Conservation (phyloP, 2,113 vertebrate genomes). For the Oceanites oceanicus region DNA sequence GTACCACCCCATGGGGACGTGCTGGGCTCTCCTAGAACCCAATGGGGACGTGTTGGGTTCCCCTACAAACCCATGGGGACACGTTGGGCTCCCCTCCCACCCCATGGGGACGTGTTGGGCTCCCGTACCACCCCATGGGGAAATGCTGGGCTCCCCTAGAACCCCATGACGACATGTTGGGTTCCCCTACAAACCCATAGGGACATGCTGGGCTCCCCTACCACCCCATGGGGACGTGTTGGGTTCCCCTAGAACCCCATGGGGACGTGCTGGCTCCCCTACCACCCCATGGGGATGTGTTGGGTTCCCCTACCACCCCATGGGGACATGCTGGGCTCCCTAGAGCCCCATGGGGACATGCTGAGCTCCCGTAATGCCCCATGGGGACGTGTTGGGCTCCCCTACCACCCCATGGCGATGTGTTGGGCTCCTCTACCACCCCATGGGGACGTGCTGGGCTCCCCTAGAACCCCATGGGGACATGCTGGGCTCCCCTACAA, state of each 20-base stretch:
- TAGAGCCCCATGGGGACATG: accelerated
- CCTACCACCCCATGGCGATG: background rate
- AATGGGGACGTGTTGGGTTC: background rate
- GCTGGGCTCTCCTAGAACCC: background rate
- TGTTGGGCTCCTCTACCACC: too few species aligned
- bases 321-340: too few species aligned
- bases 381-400: too few species aligned
- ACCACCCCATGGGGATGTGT: background rate
- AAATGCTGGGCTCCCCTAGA: accelerated
- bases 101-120: background rate
- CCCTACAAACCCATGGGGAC: background rate
- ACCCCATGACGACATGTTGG: too few species aligned
- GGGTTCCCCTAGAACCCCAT: too few species aligned
- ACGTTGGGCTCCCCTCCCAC: too few species aligned
- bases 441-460: background rate
- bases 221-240: background rate
- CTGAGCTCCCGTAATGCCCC: background rate
- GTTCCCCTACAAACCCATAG: too few species aligned
- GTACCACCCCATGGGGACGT: too few species aligned
- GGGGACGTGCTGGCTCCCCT: accelerated
- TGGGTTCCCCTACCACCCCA: too few species aligned
- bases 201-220: background rate
- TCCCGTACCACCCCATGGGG: background rate
- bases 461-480: too few species aligned
- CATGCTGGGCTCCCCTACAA: accelerated